Percentiles rank a stretch among this genome's conserved stretches.
Evolutionary conservation across 2,797 vertebrate genomes (phyloP).

Genomic region (Chromis chromis): DNA sequence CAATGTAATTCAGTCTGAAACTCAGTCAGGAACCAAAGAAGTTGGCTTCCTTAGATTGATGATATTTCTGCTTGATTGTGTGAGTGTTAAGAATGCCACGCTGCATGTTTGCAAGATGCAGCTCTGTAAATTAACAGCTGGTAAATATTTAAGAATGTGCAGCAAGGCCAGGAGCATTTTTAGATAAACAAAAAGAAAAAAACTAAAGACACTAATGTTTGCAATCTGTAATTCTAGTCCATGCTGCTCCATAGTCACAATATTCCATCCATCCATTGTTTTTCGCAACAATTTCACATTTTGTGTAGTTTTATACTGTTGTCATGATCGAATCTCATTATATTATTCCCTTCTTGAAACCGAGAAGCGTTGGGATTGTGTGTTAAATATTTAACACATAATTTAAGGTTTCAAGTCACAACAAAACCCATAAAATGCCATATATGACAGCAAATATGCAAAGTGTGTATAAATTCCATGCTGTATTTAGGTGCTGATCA

Average conservation of each 20-base stretch:
- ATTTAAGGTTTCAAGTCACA: not conserved
- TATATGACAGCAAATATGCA: not conserved
- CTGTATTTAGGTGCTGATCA: slow-evolving; percentile 8
- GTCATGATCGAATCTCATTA: no score
- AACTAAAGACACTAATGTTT: no score
- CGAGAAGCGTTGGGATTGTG: no score
- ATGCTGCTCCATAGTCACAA: no score
- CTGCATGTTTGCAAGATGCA: not conserved
- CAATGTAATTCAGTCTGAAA: not conserved
- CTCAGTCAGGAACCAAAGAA: not conserved
- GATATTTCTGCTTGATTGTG: not conserved
- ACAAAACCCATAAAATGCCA: not conserved
- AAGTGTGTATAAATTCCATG: not conserved
- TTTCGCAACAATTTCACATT: no score
- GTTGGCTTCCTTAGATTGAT: not conserved
- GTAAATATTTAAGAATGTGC: not conserved
- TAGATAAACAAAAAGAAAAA: no score
- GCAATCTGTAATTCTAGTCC: no score
- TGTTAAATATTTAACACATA: no score
- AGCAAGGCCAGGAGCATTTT: no score
- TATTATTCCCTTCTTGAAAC: no score
- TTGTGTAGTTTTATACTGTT: no score
- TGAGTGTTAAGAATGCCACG: not conserved
- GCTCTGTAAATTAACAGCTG: not conserved
- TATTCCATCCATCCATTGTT: no score